Evolutionary conservation across 2,888 invertebrate species (phyloP), one percentile per base, ranked within the genome.

Genomic region (Pristionchus japonicus): DNA sequence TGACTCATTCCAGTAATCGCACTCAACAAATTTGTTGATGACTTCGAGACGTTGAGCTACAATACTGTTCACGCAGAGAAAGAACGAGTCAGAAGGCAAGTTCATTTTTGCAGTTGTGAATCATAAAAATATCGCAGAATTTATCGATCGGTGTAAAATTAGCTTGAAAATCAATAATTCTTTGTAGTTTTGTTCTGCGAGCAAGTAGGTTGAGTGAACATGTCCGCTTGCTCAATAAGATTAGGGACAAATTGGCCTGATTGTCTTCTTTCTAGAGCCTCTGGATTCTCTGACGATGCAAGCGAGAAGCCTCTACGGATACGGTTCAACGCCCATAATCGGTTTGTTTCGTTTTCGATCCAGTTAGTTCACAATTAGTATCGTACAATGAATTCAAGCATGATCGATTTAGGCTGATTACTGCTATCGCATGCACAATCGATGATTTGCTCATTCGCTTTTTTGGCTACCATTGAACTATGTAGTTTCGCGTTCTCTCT

Each of bases 1-100:
- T 74, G 74, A 74, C 23, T 86, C 43, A 74, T 87, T 89, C 43
- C 85, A 91, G 91, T 57, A 9, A 31, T 64, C 74, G 90, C 89
- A 34, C 89, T 93, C 37, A 94, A 93, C 90, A 93, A 92, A 89
- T 94, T 92, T 70, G 92, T 94, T 40, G 94, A 94, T 88, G 90
- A 91, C 40, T 94, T 90, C 88, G 93, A 94, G 74, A 91, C 93
- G 40, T 89, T 94, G 61, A 94, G 89, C 87, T 94, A 94, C 88
- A 86, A 89, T 20, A 88, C 91, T 64, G 89, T 86, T 9, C 89
- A 89, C 17, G 23, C 40, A 20, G 87, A 80, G 20, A 80, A 61
- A 43, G 87, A 64, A 34, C 80, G 80, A 49, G 80, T 87, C 37
- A 15, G 87, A 43, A 77, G 77, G 80, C 52, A 15, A 67, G 34